A percentile compares a stretch with the other conserved stretches of the same genome.
Conservation (phyloP, 2,113 vertebrate species). For the Corythornis madagascariensis region DNA sequence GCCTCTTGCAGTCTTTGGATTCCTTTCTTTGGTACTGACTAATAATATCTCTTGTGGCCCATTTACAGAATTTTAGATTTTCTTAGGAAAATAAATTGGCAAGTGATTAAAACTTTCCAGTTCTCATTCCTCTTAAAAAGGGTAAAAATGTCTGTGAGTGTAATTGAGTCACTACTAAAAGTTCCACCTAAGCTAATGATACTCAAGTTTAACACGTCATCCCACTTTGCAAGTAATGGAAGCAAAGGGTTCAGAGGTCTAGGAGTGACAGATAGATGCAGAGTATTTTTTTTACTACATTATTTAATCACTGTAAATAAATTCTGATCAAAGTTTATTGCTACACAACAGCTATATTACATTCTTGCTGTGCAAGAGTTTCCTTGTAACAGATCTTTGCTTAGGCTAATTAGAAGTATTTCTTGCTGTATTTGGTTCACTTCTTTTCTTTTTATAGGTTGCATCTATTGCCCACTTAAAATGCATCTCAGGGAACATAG, state of each 20-base stretch:
- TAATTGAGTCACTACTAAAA: neutral
- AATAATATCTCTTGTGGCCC: neutral
- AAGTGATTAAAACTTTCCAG: slow-evolving; percentile 35
- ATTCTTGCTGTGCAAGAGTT: neutral
- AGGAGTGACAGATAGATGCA: neutral
- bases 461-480: neutral
- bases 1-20: neutral
- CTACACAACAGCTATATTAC: neutral
- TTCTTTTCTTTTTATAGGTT: neutral
- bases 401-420: neutral
- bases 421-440: neutral
- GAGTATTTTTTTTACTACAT: neutral
- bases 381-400: neutral
- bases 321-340: neutral
- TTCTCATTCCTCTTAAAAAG: neutral
- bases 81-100: slow-evolving; percentile 49
- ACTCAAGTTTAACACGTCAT: neutral
- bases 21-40: slow-evolving; percentile 36
- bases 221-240: neutral
- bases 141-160: neutral
- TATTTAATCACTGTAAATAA: neutral
- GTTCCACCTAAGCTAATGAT: neutral
- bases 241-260: neutral
- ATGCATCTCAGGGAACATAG: neutral
- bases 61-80: slow-evolving; percentile 7